A percentile compares a stretch with the other conserved stretches of the same genome.
Evolutionary conservation across 2,113 vertebrate genomes (phyloP).

Genomic region (Brachirus orientalis): DNA sequence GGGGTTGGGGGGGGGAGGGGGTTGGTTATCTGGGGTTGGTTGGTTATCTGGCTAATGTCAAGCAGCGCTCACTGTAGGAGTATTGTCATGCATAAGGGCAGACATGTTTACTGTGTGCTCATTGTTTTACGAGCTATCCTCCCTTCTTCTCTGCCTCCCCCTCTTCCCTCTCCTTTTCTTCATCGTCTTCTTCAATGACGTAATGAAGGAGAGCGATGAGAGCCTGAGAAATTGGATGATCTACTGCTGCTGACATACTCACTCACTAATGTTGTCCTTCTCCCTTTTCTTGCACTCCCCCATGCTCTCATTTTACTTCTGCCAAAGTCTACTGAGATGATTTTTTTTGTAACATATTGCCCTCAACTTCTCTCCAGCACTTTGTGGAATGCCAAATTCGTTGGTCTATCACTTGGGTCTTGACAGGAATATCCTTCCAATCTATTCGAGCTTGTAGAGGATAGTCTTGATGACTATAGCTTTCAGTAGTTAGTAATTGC

Average conservation of each 20-base stretch:
- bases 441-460: no score
- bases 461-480: no score
- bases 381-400: background rate
- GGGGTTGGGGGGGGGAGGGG: conserved; percentile 12
- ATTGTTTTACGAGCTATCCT: conserved; percentile 88
- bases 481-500: no score
- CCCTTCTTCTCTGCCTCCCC: conserved; percentile 28
- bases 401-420: background rate
- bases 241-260: conserved; percentile 81
- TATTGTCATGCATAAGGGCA: conserved; percentile 87
- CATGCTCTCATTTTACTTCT: conserved; percentile 45
- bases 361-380: conserved; percentile 10
- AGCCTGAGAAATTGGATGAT: conserved; percentile 88
- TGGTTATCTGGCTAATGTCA: conserved; percentile 82
- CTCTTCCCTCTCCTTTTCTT: conserved; percentile 35
- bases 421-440: no score
- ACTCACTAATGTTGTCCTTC: conserved; percentile 72
- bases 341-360: conserved; percentile 25
- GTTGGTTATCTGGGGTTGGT: conserved; percentile 63
- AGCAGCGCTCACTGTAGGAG: conserved; percentile 84
- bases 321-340: conserved; percentile 37
- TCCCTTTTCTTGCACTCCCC: conserved; percentile 60
- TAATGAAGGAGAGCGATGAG: conserved; percentile 82
- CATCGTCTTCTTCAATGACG: conserved; percentile 76
- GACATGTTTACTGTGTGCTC: conserved; percentile 91